phyloP scores from a whole-genome alignment of 2,113 vertebrate species.

The Mola mola region DNA sequence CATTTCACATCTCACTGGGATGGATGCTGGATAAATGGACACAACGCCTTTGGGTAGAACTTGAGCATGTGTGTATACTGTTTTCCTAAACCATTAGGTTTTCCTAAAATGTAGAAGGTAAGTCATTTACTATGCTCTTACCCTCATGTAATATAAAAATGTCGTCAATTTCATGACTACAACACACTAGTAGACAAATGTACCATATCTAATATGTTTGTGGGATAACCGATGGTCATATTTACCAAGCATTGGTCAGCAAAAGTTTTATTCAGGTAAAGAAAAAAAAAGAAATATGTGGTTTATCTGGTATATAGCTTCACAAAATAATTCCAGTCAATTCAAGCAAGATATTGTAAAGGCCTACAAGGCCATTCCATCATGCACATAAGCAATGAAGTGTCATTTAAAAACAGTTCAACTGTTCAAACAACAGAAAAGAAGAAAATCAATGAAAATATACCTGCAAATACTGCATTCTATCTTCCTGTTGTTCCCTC shows the following conservation, averaged over 20 bases:
- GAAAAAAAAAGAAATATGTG: slow-evolving; percentile 39
- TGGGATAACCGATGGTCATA: slow-evolving; percentile 75
- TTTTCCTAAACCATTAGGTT: slow-evolving; percentile 54
- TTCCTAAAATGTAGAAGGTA: slow-evolving; percentile 69
- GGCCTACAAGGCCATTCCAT: slow-evolving; percentile 62
- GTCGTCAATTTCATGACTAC: slow-evolving; percentile 21
- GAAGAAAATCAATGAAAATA: slow-evolving; percentile 83
- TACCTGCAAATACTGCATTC: slow-evolving; percentile 97
- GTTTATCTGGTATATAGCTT: slow-evolving; percentile 50
- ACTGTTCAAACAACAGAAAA: slow-evolving; percentile 74
- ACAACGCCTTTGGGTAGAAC: slow-evolving; percentile 61
- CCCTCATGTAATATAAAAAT: slow-evolving; percentile 42
- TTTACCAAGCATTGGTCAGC: slow-evolving; percentile 77
- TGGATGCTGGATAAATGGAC: slow-evolving; percentile 63
- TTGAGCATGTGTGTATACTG: slow-evolving; percentile 56
- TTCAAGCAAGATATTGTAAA: slow-evolving; percentile 52
- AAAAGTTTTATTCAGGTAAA: slow-evolving; percentile 61
- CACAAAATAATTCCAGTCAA: slow-evolving; percentile 60
- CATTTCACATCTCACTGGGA: slow-evolving; percentile 66
- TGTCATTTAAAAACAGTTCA: slow-evolving; percentile 64
- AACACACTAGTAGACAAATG: slow-evolving; percentile 27
- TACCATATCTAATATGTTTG: slow-evolving; percentile 51
- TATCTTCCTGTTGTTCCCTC: slow-evolving; percentile 88
- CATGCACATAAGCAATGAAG: slow-evolving; percentile 79
- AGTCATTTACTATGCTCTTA: slow-evolving; percentile 57